A percentile compares a stretch with the other conserved stretches of the same genome.
Conservation (phyloP, 2,797 vertebrate genomes). For the Myripristis jacobus region DNA sequence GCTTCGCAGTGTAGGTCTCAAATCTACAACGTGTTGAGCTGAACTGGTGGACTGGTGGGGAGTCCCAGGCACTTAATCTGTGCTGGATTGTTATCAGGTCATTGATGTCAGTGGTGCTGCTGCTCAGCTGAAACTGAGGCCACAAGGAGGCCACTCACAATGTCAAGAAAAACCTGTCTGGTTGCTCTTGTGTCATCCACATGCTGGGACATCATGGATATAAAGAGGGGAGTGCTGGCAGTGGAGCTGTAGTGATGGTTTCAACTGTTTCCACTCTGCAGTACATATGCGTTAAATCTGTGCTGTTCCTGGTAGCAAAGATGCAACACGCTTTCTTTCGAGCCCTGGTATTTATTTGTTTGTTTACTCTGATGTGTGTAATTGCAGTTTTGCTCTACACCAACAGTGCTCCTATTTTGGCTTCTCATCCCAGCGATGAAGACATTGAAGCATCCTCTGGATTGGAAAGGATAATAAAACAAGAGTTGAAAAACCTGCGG, state of each 20-base stretch:
- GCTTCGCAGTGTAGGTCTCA: no score
- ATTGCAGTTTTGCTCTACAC: neutral
- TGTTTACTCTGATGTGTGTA: conserved; percentile 6
- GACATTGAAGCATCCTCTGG: no score
- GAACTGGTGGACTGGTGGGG: no score
- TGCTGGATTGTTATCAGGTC: no score
- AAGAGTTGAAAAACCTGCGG: accelerated
- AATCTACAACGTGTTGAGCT: no score
- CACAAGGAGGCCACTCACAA: conserved; percentile 44
- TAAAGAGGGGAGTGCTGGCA: conserved; percentile 30
- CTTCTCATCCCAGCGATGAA: accelerated
- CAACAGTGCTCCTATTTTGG: accelerated
- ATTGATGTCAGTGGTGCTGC: no score
- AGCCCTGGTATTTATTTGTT: neutral
- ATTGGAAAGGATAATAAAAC: neutral
- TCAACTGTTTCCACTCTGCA: no score
- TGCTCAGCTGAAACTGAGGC: neutral
- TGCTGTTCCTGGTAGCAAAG: neutral
- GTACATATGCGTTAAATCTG: no score
- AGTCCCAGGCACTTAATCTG: no score
- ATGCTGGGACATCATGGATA: conserved; percentile 32
- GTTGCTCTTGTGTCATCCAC: neutral
- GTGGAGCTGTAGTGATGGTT: neutral
- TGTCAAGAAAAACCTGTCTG: conserved; percentile 45
- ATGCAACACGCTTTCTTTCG: conserved; percentile 41